Base-by-base conservation (phyloP, 2,797 vertebrate genomes). In the Anguilla megastoma region DNA sequence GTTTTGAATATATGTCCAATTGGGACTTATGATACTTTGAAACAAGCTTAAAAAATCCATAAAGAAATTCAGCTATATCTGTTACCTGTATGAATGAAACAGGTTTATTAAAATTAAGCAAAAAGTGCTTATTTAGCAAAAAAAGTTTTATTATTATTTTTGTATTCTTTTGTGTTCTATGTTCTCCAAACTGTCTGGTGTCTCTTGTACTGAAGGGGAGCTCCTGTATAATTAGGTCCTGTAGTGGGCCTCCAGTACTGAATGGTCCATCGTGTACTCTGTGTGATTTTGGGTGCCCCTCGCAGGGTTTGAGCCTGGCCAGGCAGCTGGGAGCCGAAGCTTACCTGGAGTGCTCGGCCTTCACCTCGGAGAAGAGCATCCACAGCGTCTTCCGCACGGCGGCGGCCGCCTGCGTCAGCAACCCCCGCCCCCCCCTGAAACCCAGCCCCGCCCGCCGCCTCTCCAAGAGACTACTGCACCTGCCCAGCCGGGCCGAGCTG, bases 301-400 rank as follows among this genome's bases (percentile, higher is more conserved):
- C 76, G 0, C 92, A 99, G 98, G 98, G 98, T 56, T 96, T 95
- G 0, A 96, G 96, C 4, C 92, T 97, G 74, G 98, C 98, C 89
- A 97, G 97, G 93, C 98, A 99, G 92, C 88, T 98, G 50, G 98
- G 98, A 71, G 98, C 98, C 0, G 97, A 98, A 92, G 93, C 95
- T 0, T 99, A 98, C 94, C 94, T 99, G 93, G 98, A 99, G 92
- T 98, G 98, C 88, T 99, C 98, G 0, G 98, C 98, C 6, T 99
- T 99, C 94, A 99, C 98, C 0, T 99, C 98, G 0, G 98, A 99
- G 92, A 99, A 98, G 90, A 99, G 98, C 80, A 96, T 99, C 89
- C 97, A 98, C 94, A 98, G 97, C 87, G 96, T 98, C 90, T 99
- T 99, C 93, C 97, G 98, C 88, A 96, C 93, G 0, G 97, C 97